Conservation (phyloP, 1,140 invertebrate genomes). For the Bursaphelenchus mucronatus region DNA sequence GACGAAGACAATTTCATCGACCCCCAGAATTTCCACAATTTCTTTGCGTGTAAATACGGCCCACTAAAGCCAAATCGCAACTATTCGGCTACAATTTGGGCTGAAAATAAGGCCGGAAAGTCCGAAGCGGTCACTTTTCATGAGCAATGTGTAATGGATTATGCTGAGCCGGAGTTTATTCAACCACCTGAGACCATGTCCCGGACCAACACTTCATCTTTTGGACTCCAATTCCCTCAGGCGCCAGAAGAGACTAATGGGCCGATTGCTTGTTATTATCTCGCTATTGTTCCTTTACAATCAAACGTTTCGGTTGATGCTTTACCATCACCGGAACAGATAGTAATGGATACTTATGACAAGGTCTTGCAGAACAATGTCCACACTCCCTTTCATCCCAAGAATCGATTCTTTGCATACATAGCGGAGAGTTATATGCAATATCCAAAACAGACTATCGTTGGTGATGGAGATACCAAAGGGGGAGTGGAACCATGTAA, state of each 20-base stretch:
- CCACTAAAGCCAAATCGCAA: conserved; percentile 61
- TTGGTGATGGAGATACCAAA: conserved; percentile 49
- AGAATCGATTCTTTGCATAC: conserved; percentile 55
- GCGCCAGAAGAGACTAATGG: conserved; percentile 54
- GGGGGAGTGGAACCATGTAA: conserved; percentile 50
- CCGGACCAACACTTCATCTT: conserved; percentile 47
- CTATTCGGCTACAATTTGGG: conserved; percentile 58
- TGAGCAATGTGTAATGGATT: conserved; percentile 55
- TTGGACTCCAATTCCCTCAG: conserved; percentile 42
- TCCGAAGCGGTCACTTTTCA: conserved; percentile 38
- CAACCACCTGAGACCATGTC: conserved; percentile 36
- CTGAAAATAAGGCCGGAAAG: conserved; percentile 55
- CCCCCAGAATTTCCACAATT: conserved; percentile 39
- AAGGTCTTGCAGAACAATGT: conserved; percentile 55
- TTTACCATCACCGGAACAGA: conserved; percentile 41
- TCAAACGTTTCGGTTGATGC: conserved; percentile 48
- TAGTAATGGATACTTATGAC: conserved; percentile 53
- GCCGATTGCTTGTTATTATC: conserved; percentile 58
- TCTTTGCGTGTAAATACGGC: conserved; percentile 58
- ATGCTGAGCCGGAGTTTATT: conserved; percentile 53
- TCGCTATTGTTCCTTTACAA: conserved; percentile 54
- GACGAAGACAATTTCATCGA: conserved; percentile 30
- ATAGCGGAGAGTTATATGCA: conserved; percentile 52
- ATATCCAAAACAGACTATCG: conserved; percentile 47
- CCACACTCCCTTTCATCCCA: conserved; percentile 25